Base-by-base conservation (phyloP, 2,113 vertebrate genomes). In the Genyomyrus donnyi region DNA sequence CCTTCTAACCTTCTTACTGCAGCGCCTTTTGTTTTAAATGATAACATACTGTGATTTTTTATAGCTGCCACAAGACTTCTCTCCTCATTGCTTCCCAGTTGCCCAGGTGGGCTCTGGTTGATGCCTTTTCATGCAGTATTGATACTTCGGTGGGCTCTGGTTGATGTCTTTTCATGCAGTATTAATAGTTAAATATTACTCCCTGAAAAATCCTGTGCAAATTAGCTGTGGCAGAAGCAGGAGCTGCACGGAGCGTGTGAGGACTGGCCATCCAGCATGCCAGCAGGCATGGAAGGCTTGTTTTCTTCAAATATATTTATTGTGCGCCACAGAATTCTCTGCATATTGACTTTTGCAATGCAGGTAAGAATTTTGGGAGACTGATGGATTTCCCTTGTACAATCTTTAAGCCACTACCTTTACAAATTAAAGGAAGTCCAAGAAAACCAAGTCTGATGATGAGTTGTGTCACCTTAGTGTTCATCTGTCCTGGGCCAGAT, bases 221-320 rank as follows among this genome's bases (percentile, higher is more conserved):
- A 46, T 24, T 46, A 46, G 8, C 3, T 48, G 83, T 94, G 93
- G 90, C 94, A 7, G 80, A 10, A 48, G 35, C 42, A 77, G 89
- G 95, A 96, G 96, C 96, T 96, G 95, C 96, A 95, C 93, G 24
- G 85, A 87, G 58, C 13, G 17, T 53, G 31, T 50, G 62, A 62
- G 87, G 39, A 53, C n/a, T 46, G 24, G 46, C 21, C 94, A 94
- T 94, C 91, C 96, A 21, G 48, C 53, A 11, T 95, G 96, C 94
- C 21, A 95, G 19, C 19, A 97, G 96, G 94, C 93, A 92, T 96
- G 96, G 93, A 95, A 94, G 93, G 93, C 91, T 94, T 90, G 87
- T 96, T 96, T 84, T 96, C 96, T 95, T 97, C 97, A 96, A 98
- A 98, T 98, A 98, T 97, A 98, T 95, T 92, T 97, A 96, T 90